Evolutionary conservation across 2,113 vertebrate genomes (phyloP).

Genomic region (Dryoscopus gambensis): DNA sequence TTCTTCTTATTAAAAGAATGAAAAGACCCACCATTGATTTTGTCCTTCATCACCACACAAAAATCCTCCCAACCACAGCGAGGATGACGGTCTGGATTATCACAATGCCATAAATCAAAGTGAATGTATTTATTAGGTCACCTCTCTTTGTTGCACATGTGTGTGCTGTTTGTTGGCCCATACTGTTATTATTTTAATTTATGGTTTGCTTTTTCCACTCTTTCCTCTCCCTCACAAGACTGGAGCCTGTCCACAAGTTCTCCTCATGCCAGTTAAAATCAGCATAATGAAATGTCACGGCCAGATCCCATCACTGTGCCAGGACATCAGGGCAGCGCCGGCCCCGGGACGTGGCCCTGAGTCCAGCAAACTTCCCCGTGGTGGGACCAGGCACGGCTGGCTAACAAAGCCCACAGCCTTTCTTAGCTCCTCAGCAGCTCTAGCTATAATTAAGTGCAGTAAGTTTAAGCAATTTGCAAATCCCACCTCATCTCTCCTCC

Average conservation of each 20-base stretch:
- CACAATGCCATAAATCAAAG: constrained; percentile 40
- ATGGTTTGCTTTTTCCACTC: constrained; percentile 2
- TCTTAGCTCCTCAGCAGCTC: not conserved
- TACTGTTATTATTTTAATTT: constrained; percentile 64
- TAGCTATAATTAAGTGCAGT: not conserved
- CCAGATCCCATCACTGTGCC: not conserved
- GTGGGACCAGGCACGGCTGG: fast-evolving
- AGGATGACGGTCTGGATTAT: constrained; percentile 22
- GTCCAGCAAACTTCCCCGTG: fast-evolving
- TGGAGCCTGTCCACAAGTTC: constrained; percentile 52
- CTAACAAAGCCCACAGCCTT: fast-evolving
- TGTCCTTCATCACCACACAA: constrained; percentile 45
- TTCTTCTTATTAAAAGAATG: constrained; percentile 62
- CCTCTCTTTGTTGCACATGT: constrained; percentile 3
- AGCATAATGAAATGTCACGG: constrained; percentile 66
- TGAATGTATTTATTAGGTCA: constrained; percentile 44
- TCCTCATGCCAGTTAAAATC: constrained; percentile 58
- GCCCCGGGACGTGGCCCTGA: not conserved
- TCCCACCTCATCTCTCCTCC: not conserved
- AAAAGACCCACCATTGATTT: constrained; percentile 49
- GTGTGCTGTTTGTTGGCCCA: constrained; percentile 42
- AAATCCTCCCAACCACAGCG: not conserved
- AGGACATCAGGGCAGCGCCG: not conserved
- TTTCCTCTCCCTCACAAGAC: not conserved
- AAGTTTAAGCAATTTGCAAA: not conserved